phyloP scores from a whole-genome alignment of 1,140 invertebrate species.

The Formica selysi region DNA sequence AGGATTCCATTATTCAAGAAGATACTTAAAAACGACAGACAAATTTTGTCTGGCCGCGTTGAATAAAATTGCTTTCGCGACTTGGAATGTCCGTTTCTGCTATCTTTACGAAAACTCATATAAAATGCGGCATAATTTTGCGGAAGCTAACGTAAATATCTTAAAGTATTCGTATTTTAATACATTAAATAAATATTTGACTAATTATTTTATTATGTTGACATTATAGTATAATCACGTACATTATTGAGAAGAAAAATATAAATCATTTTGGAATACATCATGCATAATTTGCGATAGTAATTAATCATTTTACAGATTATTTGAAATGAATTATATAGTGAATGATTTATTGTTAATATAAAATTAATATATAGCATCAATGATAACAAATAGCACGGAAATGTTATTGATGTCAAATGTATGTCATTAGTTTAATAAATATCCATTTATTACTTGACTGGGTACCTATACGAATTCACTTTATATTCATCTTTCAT shows the following conservation, averaged over 20 bases:
- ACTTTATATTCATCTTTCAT: neutral
- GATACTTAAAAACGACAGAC: slow-evolving; percentile 16
- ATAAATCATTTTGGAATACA: slow-evolving; percentile 7
- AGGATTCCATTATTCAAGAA: slow-evolving; percentile 50
- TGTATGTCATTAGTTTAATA: neutral
- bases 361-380: slow-evolving; percentile 1
- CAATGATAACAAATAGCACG: neutral
- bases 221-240: neutral
- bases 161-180: slow-evolving; percentile 4
- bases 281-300: slow-evolving; percentile 5
- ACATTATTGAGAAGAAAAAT: neutral
- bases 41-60: slow-evolving; percentile 7
- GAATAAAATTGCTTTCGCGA: slow-evolving; percentile 27
- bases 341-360: neutral
- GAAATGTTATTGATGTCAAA: slow-evolving; percentile 6
- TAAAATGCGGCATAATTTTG: neutral
- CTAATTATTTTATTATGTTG: neutral
- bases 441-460: slow-evolving; percentile 5
- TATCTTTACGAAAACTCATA: neutral
- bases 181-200: slow-evolving; percentile 3
- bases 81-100: too few species aligned
- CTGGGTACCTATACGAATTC: neutral
- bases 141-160: neutral
- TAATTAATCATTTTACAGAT: slow-evolving; percentile 17
- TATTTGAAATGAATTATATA: slow-evolving; percentile 1